These are phyloP conservation scores for Spodoptera littoralis DNA, from an alignment of 2,888 invertebrate species.

Conservation along the genomic window DNA sequence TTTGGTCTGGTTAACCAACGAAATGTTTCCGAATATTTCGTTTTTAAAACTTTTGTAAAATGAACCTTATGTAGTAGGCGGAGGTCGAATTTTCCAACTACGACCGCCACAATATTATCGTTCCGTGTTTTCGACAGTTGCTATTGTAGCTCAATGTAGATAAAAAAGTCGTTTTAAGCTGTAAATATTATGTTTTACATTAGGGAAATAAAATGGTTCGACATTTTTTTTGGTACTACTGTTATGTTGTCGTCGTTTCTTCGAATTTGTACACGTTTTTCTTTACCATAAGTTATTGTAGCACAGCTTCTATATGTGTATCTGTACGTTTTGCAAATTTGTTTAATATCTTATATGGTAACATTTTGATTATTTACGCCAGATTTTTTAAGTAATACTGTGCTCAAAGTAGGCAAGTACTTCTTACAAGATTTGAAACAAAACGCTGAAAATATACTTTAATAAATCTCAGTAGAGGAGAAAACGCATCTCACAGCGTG, in stretches of 20 bases:
- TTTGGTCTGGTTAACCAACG: conserved; percentile 22
- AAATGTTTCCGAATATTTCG: conserved; percentile 16
- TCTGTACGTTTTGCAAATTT: too few species aligned
- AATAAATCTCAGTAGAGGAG: too few species aligned
- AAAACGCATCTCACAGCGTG: too few species aligned
- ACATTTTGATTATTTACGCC: too few species aligned
- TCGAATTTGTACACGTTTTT: too few species aligned
- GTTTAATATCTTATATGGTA: too few species aligned
- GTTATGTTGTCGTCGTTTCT: not conserved
- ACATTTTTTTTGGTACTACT: conserved; percentile 4
- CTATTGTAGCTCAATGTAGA: conserved; percentile 38
- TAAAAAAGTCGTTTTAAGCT: conserved; percentile 47
- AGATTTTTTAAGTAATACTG: too few species aligned
- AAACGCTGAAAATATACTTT: too few species aligned
- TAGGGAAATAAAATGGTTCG: conserved; percentile 37
- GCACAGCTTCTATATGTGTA: too few species aligned
- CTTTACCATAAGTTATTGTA: too few species aligned
- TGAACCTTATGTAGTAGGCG: conserved; percentile 7
- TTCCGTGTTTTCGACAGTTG: conserved; percentile 40
- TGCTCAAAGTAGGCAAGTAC: too few species aligned
- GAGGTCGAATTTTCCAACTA: conserved; percentile 18
- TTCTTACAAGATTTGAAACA: too few species aligned
- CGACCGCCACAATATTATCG: conserved; percentile 25
- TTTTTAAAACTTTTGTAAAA: not conserved
- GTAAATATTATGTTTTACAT: conserved; percentile 44